Evolutionary conservation across 1,140 invertebrate species (phyloP), one percentile per base, ranked within the genome.

Genomic region (Sinella curviseta): DNA sequence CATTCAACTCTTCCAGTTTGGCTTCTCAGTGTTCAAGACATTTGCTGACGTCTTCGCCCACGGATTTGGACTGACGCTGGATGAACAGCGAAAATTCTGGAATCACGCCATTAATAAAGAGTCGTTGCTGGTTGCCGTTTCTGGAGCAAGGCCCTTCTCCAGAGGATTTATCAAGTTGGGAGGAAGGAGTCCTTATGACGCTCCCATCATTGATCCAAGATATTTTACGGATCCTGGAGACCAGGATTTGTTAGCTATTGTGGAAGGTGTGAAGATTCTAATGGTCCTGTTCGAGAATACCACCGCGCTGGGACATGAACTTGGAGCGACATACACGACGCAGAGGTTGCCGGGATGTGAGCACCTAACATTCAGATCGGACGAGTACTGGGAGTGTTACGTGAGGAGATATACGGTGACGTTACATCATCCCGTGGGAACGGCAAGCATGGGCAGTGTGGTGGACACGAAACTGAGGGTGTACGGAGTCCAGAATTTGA

Each of bases 401-500:
- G 74, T 30, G 14, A 75, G 36, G 74, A 75, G 74, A 30, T 48
- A 54, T 26, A 75, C 74, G 24, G 74, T 75, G 33, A 75, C 34
- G 33, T 26, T 75, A 12, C 74, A 75, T 48, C 74, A 75, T 30
- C 74, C 74, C 24, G 74, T 75, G 3, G 74, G 74, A 14, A 75
- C 74, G 24, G 34, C 35, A 2, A 20, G 12, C 35, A 39, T 75
- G 74, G 74, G 74, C 28, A n/a, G 3, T 48, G 90, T 91, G 1
- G 87, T 91, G 0, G 88, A 90, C 84, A 81, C 86, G 2, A 57
- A 88, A 70, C 84, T 91, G 1, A 84, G 85, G 74, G 87, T 90
- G 54, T 87, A 88, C 36, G 88, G 89, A 4, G 65, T 88, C 0
- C 0, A 73, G 2, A 86, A 87, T 82, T 75, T 88, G 77, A 84